These are phyloP conservation scores for Paradoxurus hermaphroditus DNA, from an alignment of 2,113 vertebrate genomes.

Conservation along the genomic window DNA sequence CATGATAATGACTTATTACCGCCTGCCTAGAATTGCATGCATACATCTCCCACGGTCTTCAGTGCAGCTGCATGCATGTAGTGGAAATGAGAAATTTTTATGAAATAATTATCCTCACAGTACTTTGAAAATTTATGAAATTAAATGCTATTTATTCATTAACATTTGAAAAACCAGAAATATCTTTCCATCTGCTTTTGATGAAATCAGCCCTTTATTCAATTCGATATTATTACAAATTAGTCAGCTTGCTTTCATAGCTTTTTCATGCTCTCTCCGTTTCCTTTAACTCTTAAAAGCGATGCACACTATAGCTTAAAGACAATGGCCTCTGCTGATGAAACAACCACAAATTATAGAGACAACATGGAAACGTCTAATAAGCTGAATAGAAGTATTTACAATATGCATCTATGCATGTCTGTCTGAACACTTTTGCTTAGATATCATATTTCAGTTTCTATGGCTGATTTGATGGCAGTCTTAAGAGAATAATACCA, in stretches of 20 bases:
- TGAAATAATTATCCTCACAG: conserved; percentile 74
- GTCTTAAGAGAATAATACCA: conserved; percentile 78
- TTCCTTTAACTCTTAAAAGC: conserved; percentile 45
- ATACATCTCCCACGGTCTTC: not conserved
- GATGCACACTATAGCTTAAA: not conserved
- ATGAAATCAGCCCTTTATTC: conserved; percentile 63
- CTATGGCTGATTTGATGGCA: conserved; percentile 75
- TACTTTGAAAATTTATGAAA: conserved; percentile 69
- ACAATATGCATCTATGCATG: conserved; percentile 56
- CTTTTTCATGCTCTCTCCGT: not conserved
- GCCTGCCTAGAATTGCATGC: not conserved
- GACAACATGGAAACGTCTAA: conserved; percentile 59
- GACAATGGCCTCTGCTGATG: conserved; percentile 70
- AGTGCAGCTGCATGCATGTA: conserved; percentile 48
- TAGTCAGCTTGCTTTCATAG: conserved; percentile 47
- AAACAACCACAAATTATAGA: conserved; percentile 66
- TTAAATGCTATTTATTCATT: conserved; percentile 69
- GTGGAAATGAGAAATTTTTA: conserved; percentile 68
- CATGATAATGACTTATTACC: conserved; percentile 35
- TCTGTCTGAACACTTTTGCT: conserved; percentile 71
- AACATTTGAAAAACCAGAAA: conserved; percentile 59
- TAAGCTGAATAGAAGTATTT: conserved; percentile 67
- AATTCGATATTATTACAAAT: conserved; percentile 40
- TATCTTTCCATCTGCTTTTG: conserved; percentile 55
- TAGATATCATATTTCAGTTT: conserved; percentile 80